Base-by-base conservation (phyloP, 2,113 vertebrate species). In the Spheniscus mendiculus region DNA sequence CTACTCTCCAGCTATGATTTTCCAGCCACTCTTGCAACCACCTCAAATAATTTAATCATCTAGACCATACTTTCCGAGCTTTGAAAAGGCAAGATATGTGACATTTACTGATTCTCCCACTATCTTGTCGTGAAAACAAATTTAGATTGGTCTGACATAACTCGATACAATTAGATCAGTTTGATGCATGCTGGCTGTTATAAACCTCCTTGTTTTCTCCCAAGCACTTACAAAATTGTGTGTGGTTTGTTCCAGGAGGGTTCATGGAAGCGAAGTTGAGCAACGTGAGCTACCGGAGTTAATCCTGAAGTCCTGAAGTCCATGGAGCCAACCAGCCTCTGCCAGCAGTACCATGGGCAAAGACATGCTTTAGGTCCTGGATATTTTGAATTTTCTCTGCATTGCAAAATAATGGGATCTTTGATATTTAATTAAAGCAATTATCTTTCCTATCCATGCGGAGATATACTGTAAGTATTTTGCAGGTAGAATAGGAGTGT, bases 361-460 rank as follows among this genome's bases (percentile, higher is more conserved):
- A 73, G 19, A 34, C 0, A 0, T 26, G 17, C 18, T 82, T 87
- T 63, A 90, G 20, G 22, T 82, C n/a, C 13, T 1, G 3, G 22
- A 16, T 71, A 67, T 38, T 91, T 38, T n/a, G 10, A 45, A 59
- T 82, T 83, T 87, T 67, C 25, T 74, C 13, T 71, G 18, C 3
- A 0, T 27, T 56, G 17, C 29, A 85, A 82, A 93, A 74, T 71
- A 78, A 34, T 42, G 21, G n/a, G 45, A 50, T 19, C 21, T 78
- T 87, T 78, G 42, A 20, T 45, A 78, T 78, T 78, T 93, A 74
- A 90, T 62, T 45, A 79, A 67, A 95, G 20, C 38, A 82, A 74
- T 53, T 93, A 59, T 45, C 61, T 83, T 94, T 72, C 56, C 34
- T 65, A 76, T 59, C 56, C 52, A 15, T 65, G 56, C 2, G 10